Evolutionary conservation across 2,888 invertebrate species (phyloP).

Genomic region (Rhopalosiphum nymphaeae): DNA sequence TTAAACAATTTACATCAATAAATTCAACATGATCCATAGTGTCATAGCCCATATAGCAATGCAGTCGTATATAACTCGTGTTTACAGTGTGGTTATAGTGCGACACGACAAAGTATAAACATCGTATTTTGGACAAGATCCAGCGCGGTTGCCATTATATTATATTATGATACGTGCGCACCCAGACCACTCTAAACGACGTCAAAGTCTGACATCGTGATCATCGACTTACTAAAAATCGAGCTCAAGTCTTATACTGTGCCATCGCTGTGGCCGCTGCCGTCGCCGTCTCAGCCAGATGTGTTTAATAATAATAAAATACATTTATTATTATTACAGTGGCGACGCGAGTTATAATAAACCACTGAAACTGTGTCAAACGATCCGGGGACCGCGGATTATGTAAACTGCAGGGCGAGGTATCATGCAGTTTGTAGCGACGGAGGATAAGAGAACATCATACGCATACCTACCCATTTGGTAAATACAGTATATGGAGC

Average conservation of each 20-base stretch:
- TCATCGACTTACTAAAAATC: neutral
- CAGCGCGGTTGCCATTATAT: neutral
- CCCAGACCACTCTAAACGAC: neutral
- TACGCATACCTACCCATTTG: neutral
- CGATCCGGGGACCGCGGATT: neutral
- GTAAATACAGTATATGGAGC: neutral
- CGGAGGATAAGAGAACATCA: neutral
- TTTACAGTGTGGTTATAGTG: neutral
- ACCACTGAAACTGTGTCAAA: conserved; percentile 44
- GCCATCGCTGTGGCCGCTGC: neutral
- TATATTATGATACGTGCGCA: neutral
- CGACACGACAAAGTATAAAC: neutral
- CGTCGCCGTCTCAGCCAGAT: neutral
- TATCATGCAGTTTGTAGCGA: neutral
- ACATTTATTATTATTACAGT: neutral
- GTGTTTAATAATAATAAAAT: conserved; percentile 17
- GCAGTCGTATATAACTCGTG: neutral
- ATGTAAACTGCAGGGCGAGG: neutral
- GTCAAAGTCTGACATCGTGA: neutral
- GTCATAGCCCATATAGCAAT: neutral
- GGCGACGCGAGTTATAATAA: conserved; percentile 40
- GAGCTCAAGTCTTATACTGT: neutral
- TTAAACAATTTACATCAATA: too few species aligned
- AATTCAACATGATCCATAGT: too few species aligned
- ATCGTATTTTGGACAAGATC: neutral